These are phyloP conservation scores for Exaiptasia diaphana DNA, from an alignment of 64 coral and sea anemone species.

Conservation along the genomic window DNA sequence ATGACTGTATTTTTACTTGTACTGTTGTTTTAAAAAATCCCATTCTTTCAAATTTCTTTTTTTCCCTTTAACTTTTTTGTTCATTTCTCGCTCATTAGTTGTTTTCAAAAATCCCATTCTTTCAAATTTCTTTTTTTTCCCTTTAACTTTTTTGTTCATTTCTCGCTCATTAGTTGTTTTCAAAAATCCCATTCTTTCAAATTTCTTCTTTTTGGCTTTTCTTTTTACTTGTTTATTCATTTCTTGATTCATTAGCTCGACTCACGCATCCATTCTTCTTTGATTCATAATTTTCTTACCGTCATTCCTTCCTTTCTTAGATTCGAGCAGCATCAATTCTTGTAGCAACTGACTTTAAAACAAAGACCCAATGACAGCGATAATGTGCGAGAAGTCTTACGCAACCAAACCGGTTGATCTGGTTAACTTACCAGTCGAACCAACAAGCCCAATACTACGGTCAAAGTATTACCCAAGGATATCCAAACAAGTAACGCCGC, in stretches of 20 bases:
- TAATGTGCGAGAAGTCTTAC: not conserved
- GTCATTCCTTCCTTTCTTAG: not conserved
- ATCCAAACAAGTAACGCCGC: no score
- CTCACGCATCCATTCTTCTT: not conserved
- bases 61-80: not conserved
- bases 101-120: no score
- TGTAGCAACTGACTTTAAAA: not conserved
- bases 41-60: not conserved
- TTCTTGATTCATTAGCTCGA: not conserved
- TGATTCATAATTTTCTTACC: not conserved
- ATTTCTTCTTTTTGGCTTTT: not conserved
- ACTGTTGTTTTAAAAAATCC: no score
- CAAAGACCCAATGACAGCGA: not conserved
- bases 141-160: not conserved
- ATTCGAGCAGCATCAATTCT: not conserved
- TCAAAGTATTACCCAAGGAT: no score
- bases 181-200: no score
- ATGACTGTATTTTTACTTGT: no score
- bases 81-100: no score
- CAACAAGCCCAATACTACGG: not conserved
- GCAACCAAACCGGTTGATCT: not conserved
- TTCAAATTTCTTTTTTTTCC: not conserved
- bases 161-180: no score
- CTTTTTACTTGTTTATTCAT: not conserved
- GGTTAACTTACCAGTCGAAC: not conserved